These are phyloP conservation scores for Lutjanus campechanus DNA, from an alignment of 2,797 vertebrate species.

Conservation along the genomic window DNA sequence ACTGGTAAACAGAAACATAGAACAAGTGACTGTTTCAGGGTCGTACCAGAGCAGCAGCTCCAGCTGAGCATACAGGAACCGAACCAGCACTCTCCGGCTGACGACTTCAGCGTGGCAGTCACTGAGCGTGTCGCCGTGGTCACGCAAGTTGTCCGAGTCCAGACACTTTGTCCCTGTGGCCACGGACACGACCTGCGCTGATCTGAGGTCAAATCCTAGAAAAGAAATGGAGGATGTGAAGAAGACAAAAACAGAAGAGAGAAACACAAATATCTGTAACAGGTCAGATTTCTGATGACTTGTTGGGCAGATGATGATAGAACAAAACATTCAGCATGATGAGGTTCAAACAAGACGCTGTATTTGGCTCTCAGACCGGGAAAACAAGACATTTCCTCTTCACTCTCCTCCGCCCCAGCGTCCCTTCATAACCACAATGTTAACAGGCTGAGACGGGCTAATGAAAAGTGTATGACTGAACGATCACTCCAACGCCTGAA, in stretches of 20 bases:
- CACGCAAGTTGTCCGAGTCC: conserved; percentile 82
- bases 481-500: conserved; percentile 7
- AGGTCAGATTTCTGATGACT: neutral
- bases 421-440: neutral
- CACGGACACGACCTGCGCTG: conserved; percentile 91
- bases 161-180: conserved; percentile 93
- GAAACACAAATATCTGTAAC: neutral
- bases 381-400: conserved; percentile 20
- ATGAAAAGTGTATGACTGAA: conserved; percentile 47
- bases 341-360: neutral
- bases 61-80: conserved; percentile 92
- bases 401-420: neutral
- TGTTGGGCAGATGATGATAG: neutral
- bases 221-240: neutral
- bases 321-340: neutral
- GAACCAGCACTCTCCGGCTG: conserved; percentile 89
- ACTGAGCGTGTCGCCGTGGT: conserved; percentile 84
- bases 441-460: conserved; percentile 31
- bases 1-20: no score
- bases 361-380: conserved; percentile 6
- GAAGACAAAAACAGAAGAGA: neutral
- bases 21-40: neutral
- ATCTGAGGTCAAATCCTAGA: conserved; percentile 89
- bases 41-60: conserved; percentile 91
- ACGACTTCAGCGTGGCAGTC: conserved; percentile 93